Conservation (phyloP, 2,113 vertebrate species). For the Hystrix cristata region DNA sequence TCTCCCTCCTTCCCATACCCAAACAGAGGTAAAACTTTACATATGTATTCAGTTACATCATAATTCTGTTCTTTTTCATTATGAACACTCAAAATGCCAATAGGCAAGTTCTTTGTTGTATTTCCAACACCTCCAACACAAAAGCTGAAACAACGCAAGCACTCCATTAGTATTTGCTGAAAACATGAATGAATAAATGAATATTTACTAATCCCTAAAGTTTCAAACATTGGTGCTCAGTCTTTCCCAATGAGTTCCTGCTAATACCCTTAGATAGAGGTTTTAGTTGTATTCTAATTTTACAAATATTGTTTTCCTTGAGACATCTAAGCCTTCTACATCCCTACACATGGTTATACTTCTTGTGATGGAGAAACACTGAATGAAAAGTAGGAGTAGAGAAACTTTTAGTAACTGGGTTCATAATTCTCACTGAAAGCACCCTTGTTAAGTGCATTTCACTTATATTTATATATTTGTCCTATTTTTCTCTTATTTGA, state of each 20-base stretch:
- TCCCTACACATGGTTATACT: background rate
- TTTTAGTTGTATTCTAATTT: background rate
- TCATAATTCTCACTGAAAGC: background rate
- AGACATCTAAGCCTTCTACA: background rate
- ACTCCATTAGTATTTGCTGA: background rate
- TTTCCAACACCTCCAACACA: background rate
- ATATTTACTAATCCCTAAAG: background rate
- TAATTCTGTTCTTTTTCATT: background rate
- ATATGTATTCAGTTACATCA: background rate
- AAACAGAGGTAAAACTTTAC: background rate
- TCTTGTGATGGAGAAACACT: constrained; percentile 33
- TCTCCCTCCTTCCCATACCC: too few relatives aligned
- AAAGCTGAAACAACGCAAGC: background rate
- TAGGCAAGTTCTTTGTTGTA: background rate
- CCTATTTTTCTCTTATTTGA: background rate
- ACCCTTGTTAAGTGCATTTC: background rate
- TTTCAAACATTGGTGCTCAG: background rate
- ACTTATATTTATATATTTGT: background rate
- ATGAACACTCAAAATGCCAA: background rate
- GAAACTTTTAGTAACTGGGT: background rate
- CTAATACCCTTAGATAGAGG: background rate
- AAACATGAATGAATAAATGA: background rate
- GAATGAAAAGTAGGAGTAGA: background rate
- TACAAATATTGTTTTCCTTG: background rate
- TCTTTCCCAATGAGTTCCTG: background rate